These are phyloP conservation scores for Metopolophium dirhodum DNA, from an alignment of 1,140 invertebrate genomes.

Conservation along the genomic window DNA sequence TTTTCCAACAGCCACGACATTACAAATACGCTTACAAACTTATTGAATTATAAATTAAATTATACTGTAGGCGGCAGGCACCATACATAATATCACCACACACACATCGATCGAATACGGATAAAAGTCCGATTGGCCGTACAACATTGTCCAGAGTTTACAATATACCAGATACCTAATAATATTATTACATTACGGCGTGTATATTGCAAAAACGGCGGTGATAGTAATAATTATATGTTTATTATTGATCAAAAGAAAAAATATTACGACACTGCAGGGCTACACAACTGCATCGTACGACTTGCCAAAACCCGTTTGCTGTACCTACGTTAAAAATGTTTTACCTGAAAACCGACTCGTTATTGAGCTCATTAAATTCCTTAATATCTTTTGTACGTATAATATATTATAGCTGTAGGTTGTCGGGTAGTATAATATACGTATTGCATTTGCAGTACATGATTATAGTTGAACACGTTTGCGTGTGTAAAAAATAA, in stretches of 20 bases:
- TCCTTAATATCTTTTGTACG: neutral
- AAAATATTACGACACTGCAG: neutral
- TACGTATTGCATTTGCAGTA: neutral
- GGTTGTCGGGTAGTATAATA: neutral
- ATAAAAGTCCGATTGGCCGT: too few species aligned
- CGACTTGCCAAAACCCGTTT: neutral
- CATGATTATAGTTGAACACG: neutral
- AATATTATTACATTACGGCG: neutral
- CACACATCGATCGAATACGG: neutral
- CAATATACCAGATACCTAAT: neutral
- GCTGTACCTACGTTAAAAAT: neutral
- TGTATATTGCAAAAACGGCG: neutral
- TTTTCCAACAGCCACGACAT: neutral
- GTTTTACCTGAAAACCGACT: neutral
- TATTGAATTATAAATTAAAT: too few species aligned
- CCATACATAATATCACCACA: neutral
- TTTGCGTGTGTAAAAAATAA: slow-evolving; percentile 10
- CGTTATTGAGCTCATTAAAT: slow-evolving; percentile 11
- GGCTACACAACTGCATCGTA: neutral
- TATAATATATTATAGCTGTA: neutral
- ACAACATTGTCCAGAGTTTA: neutral
- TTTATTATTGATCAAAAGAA: neutral
- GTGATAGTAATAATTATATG: neutral
- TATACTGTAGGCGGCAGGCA: too few species aligned
- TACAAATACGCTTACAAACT: too few species aligned